Percentiles rank a stretch among this genome's conserved stretches.
phyloP scores from a whole-genome alignment of 2,888 invertebrate genomes.

The Drosophila meridiana region DNA sequence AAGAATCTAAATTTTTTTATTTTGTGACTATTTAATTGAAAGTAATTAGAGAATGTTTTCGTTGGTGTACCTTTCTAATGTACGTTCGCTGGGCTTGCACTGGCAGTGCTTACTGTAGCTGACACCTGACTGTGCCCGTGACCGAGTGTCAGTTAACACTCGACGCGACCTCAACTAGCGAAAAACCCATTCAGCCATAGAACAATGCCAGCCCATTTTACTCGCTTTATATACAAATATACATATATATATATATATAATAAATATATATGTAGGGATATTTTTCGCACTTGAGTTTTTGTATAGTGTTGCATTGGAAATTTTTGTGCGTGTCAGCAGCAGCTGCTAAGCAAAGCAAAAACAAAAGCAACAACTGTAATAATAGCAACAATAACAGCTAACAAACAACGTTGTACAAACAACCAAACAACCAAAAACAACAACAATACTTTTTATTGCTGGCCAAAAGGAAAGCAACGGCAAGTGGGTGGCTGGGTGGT shows the following conservation, averaged over 20 bases:
- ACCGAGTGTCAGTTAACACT: conserved; percentile 31
- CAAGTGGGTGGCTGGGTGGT: neutral
- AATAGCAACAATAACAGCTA: conserved; percentile 62
- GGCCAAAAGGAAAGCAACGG: conserved; percentile 12
- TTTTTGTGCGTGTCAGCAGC: conserved; percentile 77
- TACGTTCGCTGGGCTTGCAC: neutral
- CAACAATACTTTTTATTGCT: conserved; percentile 64
- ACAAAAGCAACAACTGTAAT: conserved; percentile 64
- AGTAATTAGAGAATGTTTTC: conserved; percentile 16
- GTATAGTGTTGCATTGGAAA: conserved; percentile 61
- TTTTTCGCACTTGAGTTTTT: conserved; percentile 54
- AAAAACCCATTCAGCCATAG: conserved; percentile 43
- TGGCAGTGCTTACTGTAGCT: conserved; percentile 10
- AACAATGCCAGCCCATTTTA: conserved; percentile 48
- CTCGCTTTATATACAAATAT: conserved; percentile 8
- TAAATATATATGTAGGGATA: conserved; percentile 7
- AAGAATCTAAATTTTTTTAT: conserved; percentile 10
- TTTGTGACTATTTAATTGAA: conserved; percentile 17
- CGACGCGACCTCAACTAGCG: conserved; percentile 2
- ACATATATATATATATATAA: conserved; percentile 32
- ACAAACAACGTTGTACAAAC: conserved; percentile 67
- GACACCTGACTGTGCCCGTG: conserved; percentile 41
- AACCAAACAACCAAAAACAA: conserved; percentile 17
- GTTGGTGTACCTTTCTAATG: conserved; percentile 21
- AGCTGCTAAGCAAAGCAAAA: conserved; percentile 58